Conservation (phyloP, 2,113 vertebrate species). For the Thermophis baileyi region DNA sequence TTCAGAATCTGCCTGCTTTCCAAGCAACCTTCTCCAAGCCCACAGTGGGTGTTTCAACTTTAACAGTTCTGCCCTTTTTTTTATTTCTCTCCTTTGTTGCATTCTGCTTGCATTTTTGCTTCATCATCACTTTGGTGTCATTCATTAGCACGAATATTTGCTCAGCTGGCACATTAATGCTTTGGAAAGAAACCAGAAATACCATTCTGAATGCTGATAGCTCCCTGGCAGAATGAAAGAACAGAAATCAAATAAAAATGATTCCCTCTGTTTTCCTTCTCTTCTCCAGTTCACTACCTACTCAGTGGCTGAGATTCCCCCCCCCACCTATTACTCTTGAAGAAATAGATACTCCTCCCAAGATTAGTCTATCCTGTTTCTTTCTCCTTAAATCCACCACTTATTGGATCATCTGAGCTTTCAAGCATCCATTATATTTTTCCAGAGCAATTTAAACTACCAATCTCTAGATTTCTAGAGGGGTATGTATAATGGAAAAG, state of each 20-base stretch:
- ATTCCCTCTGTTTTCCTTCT: not conserved
- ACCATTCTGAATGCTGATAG: slow-evolving; percentile 37
- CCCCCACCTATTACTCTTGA: not conserved
- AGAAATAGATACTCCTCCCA: not conserved
- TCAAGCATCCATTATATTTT: slow-evolving; percentile 21
- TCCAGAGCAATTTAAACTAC: slow-evolving; percentile 32
- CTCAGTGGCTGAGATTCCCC: slow-evolving; percentile 18
- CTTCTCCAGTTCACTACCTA: not conserved
- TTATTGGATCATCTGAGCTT: slow-evolving; percentile 29
- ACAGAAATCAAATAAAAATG: slow-evolving; percentile 2
- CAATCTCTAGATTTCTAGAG: not conserved
- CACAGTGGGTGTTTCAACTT: slow-evolving; percentile 44
- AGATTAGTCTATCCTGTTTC: not conserved
- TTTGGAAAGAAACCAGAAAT: slow-evolving; percentile 29
- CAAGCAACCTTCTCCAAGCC: slow-evolving; percentile 5
- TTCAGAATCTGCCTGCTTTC: slow-evolving; percentile 24
- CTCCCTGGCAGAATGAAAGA: not conserved
- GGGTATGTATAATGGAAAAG: not conserved
- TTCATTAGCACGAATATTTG: slow-evolving; percentile 39
- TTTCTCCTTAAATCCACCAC: slow-evolving; percentile 28
- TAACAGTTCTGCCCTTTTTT: slow-evolving; percentile 33
- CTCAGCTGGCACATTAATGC: slow-evolving; percentile 32
- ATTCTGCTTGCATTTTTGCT: slow-evolving; percentile 23
- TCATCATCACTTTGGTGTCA: slow-evolving; percentile 43
- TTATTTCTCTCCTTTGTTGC: slow-evolving; percentile 22